These are phyloP conservation scores for Camponotus pennsylvanicus DNA, from an alignment of 1,140 invertebrate genomes.

Conservation along the genomic window DNA sequence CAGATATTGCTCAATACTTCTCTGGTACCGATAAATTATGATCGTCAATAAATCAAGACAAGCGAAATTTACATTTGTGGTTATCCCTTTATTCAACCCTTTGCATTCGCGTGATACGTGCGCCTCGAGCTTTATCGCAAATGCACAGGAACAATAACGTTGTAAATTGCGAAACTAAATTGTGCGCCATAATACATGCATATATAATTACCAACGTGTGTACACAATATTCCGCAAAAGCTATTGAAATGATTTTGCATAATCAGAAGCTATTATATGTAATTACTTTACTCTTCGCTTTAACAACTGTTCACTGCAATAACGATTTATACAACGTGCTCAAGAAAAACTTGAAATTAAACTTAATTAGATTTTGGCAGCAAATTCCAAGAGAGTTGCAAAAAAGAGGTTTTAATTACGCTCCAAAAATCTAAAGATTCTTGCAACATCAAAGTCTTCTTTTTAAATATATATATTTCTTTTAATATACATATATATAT, in stretches of 20 bases:
- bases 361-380: background rate
- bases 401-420: background rate
- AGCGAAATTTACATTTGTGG: background rate
- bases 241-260: conserved; percentile 55
- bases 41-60: conserved; percentile 28
- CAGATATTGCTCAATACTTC: conserved; percentile 10
- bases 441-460: background rate
- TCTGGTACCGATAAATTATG: conserved; percentile 9
- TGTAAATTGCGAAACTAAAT: conserved; percentile 40
- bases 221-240: conserved; percentile 7
- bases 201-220: conserved; percentile 25
- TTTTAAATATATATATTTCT: background rate
- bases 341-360: conserved; percentile 20
- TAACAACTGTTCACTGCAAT: conserved; percentile 13
- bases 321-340: background rate
- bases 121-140: background rate
- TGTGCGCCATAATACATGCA: background rate
- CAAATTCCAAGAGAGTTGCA: background rate
- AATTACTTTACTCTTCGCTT: conserved; percentile 27
- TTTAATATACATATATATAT: background rate
- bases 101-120: background rate
- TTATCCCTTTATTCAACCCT: background rate
- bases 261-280: conserved; percentile 30
- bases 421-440: conserved; percentile 1
- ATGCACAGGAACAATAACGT: conserved; percentile 28